Percentiles rank a stretch among this genome's conserved stretches.
Evolutionary conservation across 1,140 invertebrate species (phyloP).

Genomic region (Drosophila bocqueti): DNA sequence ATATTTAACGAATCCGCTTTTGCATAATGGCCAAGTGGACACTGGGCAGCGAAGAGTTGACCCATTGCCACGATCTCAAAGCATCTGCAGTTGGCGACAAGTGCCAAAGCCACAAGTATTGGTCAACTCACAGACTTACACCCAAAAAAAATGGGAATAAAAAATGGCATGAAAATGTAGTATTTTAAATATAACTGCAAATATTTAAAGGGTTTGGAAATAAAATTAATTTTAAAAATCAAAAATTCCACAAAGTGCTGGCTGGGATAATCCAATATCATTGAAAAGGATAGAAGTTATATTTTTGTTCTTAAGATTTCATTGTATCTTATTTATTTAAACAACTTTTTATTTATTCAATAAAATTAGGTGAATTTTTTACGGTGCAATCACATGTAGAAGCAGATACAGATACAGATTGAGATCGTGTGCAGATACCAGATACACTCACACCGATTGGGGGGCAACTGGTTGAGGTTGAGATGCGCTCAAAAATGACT

Average conservation of each 20-base stretch:
- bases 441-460: conserved; percentile 15
- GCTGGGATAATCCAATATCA: not conserved
- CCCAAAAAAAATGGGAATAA: not conserved
- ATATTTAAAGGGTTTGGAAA: not conserved
- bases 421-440: conserved; percentile 18
- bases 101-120: conserved; percentile 55
- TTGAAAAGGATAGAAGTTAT: not conserved
- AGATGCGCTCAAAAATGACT: conserved; percentile 76
- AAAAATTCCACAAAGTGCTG: not conserved
- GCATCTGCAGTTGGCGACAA: conserved; percentile 46
- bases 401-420: conserved; percentile 30
- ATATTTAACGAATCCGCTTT: conserved; percentile 59
- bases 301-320: not conserved
- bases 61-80: conserved; percentile 23
- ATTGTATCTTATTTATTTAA: not conserved
- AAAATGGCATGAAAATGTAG: too few species aligned
- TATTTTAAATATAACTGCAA: not conserved
- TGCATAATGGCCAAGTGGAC: conserved; percentile 54
- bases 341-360: not conserved
- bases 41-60: conserved; percentile 12
- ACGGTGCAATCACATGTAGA: conserved; percentile 10
- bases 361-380: not conserved
- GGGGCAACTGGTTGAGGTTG: conserved; percentile 69
- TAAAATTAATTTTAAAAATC: not conserved
- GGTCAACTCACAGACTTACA: conserved; percentile 43